Percentiles rank a stretch among this genome's conserved stretches.
Conservation (phyloP, 2,797 vertebrate species). For the Falco peregrinus region DNA sequence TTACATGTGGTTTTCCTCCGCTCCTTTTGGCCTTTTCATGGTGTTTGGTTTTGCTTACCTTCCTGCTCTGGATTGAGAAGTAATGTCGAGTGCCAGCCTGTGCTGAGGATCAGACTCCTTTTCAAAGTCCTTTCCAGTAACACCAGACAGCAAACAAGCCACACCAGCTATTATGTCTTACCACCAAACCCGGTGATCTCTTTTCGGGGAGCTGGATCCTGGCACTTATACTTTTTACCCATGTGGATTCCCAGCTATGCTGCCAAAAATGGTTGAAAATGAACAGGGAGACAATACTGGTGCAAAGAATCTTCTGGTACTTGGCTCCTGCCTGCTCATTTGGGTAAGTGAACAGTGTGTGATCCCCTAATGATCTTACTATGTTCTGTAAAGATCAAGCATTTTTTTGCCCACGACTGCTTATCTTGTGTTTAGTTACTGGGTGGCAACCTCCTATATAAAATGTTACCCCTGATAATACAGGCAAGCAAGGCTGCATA, state of each 20-base stretch:
- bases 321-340: neutral
- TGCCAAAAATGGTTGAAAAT: neutral
- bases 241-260: neutral
- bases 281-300: neutral
- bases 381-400: neutral
- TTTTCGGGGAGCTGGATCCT: neutral
- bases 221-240: neutral
- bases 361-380: neutral
- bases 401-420: neutral
- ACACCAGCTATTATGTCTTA: neutral
- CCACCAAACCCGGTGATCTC: neutral
- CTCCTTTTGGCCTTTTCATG: neutral
- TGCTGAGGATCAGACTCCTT: neutral
- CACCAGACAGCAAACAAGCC: neutral
- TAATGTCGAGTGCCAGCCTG: neutral
- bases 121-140: neutral
- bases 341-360: neutral
- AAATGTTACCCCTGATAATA: neutral
- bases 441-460: neutral
- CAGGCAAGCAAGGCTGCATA: neutral
- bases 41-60: neutral
- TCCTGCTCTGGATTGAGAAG: neutral
- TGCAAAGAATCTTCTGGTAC: neutral
- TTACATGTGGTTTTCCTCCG: neutral
- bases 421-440: conserved; percentile 20